Base-by-base conservation (phyloP, 2,113 vertebrate species). In the Dryoscopus gambensis region DNA sequence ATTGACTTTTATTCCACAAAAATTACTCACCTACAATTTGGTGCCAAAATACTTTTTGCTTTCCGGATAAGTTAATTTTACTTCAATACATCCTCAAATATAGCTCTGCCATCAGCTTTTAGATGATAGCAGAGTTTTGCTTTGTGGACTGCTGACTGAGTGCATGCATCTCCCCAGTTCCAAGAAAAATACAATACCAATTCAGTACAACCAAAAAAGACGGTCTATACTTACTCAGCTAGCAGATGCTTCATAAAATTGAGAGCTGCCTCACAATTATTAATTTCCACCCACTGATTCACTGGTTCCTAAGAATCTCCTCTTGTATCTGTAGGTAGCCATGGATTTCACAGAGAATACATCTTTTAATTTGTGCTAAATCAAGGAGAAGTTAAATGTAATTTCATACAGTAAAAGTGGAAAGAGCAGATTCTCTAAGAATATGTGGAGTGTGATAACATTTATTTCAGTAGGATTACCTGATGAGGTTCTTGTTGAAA, bases 1-100 rank as follows among this genome's bases (percentile, higher is more conserved):
- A 52, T 33, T 42, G 1, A 35, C 4, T 6, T 79, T 63, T 59
- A 59, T 63, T 19, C 6, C 15, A 42, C 53, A 6, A 87, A 79
- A 78, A 1, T 27, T 64, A 39, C 21, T 70, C 1, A 7, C 7
- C 15, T 71, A 24, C 0, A 0, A 47, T 79, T 86, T 80, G 9
- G 9, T 83, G 21, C 10, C 8, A 28, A 50, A 88, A 59, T 21
- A 33, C 0, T 42, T 70, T 35, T 42, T 90, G 11, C 7, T 63
- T 63, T 46, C 27, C 5, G 0, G 21, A 39, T 53, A 80, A 84
- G 16, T 50, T 76, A 60, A 46, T 93, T 89, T 84, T 63, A n/a
- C 13, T n/a, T 70, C 44, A 44, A 8, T 55, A 89, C 67, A 46
- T 5, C 5, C 27, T 60, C 31, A 90, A 52, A 75, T 71, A 62